Evolutionary conservation across 2,888 invertebrate species (phyloP).

Genomic region (Hirtodrosophila duncani): DNA sequence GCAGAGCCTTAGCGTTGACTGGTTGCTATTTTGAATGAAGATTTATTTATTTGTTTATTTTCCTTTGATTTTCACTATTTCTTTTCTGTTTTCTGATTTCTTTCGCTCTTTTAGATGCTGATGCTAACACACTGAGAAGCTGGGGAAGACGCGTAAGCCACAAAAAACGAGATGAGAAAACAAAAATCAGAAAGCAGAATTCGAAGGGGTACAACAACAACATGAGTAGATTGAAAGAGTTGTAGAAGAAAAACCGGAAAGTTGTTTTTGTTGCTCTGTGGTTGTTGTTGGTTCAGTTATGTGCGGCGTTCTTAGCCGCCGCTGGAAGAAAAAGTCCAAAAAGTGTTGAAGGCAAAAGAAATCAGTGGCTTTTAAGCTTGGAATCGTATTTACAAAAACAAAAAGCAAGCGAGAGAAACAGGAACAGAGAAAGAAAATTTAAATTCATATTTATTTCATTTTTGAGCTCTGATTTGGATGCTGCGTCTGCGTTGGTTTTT

Average conservation of each 20-base stretch:
- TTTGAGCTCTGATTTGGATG: constrained; percentile 13
- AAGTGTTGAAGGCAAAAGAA: constrained; percentile 5
- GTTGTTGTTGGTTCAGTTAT: constrained; percentile 25
- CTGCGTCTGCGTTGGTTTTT: too few relatives aligned
- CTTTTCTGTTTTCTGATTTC: constrained; percentile 18
- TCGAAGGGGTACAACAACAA: constrained; percentile 31
- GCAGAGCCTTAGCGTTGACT: constrained; percentile 28
- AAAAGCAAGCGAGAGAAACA: not conserved
- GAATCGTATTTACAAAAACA: constrained; percentile 9
- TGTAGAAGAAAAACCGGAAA: constrained; percentile 60
- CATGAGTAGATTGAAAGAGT: constrained; percentile 13
- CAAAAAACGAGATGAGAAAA: constrained; percentile 59
- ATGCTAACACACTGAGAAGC: constrained; percentile 15
- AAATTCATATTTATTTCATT: too few relatives aligned
- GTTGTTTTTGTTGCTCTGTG: constrained; percentile 45
- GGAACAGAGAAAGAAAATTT: too few relatives aligned
- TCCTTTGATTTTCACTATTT: constrained; percentile 39
- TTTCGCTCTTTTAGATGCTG: not conserved
- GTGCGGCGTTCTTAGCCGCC: constrained; percentile 18
- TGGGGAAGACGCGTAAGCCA: constrained; percentile 55
- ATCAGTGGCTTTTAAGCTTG: not conserved
- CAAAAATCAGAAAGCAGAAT: constrained; percentile 36
- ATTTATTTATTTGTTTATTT: constrained; percentile 43
- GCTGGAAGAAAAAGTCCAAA: constrained; percentile 8
- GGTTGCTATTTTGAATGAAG: constrained; percentile 38